A percentile compares a stretch with the other conserved stretches of the same genome.
phyloP scores from a whole-genome alignment of 2,797 vertebrate genomes.

The Ara ararauna region DNA sequence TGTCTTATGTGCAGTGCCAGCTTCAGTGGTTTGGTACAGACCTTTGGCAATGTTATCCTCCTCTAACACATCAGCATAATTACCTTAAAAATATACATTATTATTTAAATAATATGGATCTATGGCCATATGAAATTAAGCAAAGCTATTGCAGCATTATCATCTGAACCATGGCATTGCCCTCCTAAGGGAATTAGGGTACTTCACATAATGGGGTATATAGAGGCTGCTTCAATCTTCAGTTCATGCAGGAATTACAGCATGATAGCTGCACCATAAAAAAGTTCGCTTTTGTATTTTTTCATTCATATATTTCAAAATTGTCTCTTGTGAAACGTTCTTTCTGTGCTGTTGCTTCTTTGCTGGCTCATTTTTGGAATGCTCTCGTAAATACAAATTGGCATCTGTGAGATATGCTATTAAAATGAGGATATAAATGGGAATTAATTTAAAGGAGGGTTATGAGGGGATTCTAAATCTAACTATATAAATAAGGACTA shows the following conservation, averaged over 20 bases:
- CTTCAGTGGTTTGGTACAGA: not conserved
- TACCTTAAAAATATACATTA: not conserved
- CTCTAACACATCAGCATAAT: not conserved
- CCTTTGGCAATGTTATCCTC: not conserved
- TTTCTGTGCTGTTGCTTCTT: slow-evolving; percentile 6
- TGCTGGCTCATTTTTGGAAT: not conserved
- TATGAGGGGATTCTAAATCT: slow-evolving; percentile 45
- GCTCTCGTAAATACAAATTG: slow-evolving; percentile 15
- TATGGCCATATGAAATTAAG: not conserved
- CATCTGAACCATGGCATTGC: not conserved
- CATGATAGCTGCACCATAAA: not conserved
- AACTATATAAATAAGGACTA: slow-evolving; percentile 44
- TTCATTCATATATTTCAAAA: not conserved
- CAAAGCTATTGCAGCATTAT: not conserved
- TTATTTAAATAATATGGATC: not conserved
- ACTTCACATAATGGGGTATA: not conserved
- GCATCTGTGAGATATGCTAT: slow-evolving; percentile 24
- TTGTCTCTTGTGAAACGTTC: not conserved
- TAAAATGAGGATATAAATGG: slow-evolving; percentile 48
- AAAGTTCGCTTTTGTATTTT: not conserved
- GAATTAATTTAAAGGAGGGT: slow-evolving; percentile 52
- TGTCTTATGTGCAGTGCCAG: not conserved
- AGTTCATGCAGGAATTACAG: not conserved
- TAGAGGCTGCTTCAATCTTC: not conserved
- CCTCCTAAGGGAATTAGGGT: not conserved